These are phyloP conservation scores for Coleophora deauratella DNA, from an alignment of 2,888 invertebrate species.

Conservation along the genomic window DNA sequence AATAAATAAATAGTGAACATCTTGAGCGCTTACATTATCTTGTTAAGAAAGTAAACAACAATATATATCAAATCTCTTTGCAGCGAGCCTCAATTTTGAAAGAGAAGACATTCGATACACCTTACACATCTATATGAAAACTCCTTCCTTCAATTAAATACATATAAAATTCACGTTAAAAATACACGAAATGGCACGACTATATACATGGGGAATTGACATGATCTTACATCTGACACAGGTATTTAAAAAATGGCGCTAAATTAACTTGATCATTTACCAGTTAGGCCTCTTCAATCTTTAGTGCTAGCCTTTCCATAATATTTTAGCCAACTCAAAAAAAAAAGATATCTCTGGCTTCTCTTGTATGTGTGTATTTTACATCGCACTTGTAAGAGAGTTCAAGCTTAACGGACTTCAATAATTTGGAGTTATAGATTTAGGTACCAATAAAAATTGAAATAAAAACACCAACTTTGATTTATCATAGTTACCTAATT, in stretches of 20 bases:
- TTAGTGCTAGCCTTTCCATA: too few relatives aligned
- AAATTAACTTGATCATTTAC: background rate
- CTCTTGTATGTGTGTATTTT: too few relatives aligned
- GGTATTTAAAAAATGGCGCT: background rate
- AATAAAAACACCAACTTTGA: too few relatives aligned
- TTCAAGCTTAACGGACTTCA: too few relatives aligned
- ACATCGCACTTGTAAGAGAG: too few relatives aligned
- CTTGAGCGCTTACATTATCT: too few relatives aligned
- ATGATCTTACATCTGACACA: conserved; percentile 27
- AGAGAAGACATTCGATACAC: conserved; percentile 34
- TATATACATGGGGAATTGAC: conserved; percentile 71
- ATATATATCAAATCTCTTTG: background rate
- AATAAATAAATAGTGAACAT: too few relatives aligned
- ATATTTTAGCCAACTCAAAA: too few relatives aligned
- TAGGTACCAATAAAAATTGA: too few relatives aligned
- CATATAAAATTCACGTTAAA: conserved; percentile 29
- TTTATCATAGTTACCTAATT: too few relatives aligned
- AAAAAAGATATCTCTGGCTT: too few relatives aligned
- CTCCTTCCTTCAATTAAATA: conserved; percentile 23
- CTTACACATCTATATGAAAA: conserved; percentile 39
- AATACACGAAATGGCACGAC: conserved; percentile 63
- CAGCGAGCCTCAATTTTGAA: conserved; percentile 23
- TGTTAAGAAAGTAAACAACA: conserved; percentile 1
- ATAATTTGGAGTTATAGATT: too few relatives aligned
- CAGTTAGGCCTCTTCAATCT: background rate